Base-by-base conservation (phyloP, 2,888 invertebrate genomes). In the Eristalinus aeneus region DNA sequence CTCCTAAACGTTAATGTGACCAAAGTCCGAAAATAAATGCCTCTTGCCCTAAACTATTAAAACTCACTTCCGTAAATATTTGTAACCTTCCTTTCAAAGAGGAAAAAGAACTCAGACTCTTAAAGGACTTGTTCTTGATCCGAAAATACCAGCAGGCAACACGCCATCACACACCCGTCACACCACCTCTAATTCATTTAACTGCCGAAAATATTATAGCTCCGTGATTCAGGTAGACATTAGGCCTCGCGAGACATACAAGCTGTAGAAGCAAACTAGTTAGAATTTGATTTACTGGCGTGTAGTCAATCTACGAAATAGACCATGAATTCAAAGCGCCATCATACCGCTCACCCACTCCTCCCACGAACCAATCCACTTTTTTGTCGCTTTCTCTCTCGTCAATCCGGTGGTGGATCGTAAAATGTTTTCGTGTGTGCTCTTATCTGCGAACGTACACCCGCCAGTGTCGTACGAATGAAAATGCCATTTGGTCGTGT, bases 401-500 rank as follows among this genome's bases (percentile, higher is more conserved):
- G n/a, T 27, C 27, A 64, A n/a, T 20, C 20, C 65, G 20, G 31
- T 11, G 20, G 31, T 11, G 53, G 31, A 46, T 53, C 53, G 20
- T 32, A 54, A 67, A 67, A 54, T 12, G 67, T 12, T 53, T 67
- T 16, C 67, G 31, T 53, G 67, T 67, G 67, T 67, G 12, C 67
- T 53, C n/a, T 16, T 67, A 53, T 67, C 53, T 8, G 53, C 20
- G 32, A 67, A 67, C 31, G 16, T 65, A 31, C 46, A 5, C 65
- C 10, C 11, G 46, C 9, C 22, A 16, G 1, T 46, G n/a, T 39
- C 36, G 12, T 34, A 56, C 68, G 23, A 56, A 68, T 56, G 27
- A 56, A 68, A 68, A 23, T 68, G 68, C n/a, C 56, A 68, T 68
- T 68, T 68, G 68, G 22, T 23, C 23, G 68, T 68, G 56, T 54